These are phyloP conservation scores for Cervus canadensis DNA, from an alignment of 2,113 vertebrate genomes.

Conservation along the genomic window DNA sequence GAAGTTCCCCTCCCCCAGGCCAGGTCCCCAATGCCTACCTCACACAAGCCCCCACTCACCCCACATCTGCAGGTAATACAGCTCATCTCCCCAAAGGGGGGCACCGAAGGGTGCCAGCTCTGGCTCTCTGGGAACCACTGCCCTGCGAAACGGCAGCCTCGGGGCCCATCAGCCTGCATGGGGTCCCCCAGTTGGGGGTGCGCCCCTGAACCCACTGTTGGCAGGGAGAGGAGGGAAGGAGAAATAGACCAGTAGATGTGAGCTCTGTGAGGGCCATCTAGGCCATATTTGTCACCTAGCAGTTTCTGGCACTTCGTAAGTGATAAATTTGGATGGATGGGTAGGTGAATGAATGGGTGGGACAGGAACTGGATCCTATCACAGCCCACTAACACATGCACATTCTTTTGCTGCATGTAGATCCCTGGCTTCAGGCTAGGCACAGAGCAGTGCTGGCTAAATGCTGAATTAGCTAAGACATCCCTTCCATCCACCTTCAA, in stretches of 20 bases:
- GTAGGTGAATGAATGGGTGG: background rate
- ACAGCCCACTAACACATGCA: background rate
- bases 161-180: constrained; percentile 93
- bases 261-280: background rate
- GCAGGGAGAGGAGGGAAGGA: background rate
- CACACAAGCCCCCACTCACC: constrained; percentile 69
- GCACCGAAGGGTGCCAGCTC: constrained; percentile 94
- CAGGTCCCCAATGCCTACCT: background rate
- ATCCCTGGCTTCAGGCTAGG: background rate
- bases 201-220: constrained; percentile 77
- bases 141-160: constrained; percentile 94
- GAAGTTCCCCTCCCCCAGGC: background rate
- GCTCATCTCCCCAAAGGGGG: constrained; percentile 95
- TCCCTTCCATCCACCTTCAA: background rate
- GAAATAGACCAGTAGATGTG: background rate
- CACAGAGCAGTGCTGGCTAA: background rate
- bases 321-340: background rate
- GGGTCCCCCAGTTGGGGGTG: constrained; percentile 84
- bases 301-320: background rate
- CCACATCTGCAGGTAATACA: constrained; percentile 99
- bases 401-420: background rate
- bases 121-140: constrained; percentile 95
- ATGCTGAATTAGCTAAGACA: background rate
- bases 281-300: background rate
- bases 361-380: background rate